Conservation (phyloP, 2,888 invertebrate genomes). For the Ellobium chinense region DNA sequence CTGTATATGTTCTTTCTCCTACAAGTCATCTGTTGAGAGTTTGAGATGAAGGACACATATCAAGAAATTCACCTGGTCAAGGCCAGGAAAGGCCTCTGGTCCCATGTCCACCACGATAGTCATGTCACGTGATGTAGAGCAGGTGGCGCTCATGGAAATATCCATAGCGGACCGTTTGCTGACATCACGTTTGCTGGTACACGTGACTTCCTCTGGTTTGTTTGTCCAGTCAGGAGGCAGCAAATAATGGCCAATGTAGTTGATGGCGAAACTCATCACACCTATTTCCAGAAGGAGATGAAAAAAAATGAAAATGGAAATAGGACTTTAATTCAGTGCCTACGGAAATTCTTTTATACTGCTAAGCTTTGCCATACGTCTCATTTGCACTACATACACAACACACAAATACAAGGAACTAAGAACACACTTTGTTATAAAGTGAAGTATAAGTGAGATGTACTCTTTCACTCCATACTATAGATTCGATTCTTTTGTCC, state of each 20-base stretch:
- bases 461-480: too few relatives aligned
- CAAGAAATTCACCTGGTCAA: conserved; percentile 48
- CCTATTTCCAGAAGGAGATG: too few relatives aligned
- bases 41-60: not conserved
- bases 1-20: too few relatives aligned
- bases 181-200: conserved; percentile 44
- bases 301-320: too few relatives aligned
- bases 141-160: conserved; percentile 50
- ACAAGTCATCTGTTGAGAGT: not conserved
- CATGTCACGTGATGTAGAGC: conserved; percentile 51
- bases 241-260: conserved; percentile 67
- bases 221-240: conserved; percentile 62
- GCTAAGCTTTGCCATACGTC: too few relatives aligned
- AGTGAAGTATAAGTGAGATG: too few relatives aligned
- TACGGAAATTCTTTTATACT: too few relatives aligned
- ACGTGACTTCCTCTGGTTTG: conserved; percentile 57
- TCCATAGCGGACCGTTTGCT: conserved; percentile 38
- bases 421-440: too few relatives aligned
- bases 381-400: too few relatives aligned
- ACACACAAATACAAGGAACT: too few relatives aligned
- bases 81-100: conserved; percentile 49
- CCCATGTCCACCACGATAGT: conserved; percentile 56
- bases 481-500: too few relatives aligned
- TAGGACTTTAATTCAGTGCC: too few relatives aligned
- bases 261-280: conserved; percentile 64